Percentiles rank a stretch among this genome's conserved stretches.
Conservation (phyloP, 2,113 vertebrate species). For the Thermophis baileyi region DNA sequence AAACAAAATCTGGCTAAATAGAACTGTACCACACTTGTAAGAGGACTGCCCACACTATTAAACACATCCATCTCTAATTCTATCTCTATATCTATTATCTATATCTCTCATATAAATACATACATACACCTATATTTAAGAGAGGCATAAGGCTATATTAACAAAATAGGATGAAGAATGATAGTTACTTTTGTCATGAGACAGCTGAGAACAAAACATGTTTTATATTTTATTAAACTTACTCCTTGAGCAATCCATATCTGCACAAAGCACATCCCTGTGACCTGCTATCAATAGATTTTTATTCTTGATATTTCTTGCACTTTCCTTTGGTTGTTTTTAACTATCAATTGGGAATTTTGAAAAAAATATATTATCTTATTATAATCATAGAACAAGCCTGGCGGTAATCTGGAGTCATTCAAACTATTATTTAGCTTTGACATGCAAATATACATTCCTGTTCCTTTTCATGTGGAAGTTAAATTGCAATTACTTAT, state of each 20-base stretch:
- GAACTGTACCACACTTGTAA: background rate
- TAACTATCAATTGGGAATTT: background rate
- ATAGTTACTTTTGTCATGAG: background rate
- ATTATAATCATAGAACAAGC: background rate
- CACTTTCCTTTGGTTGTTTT: background rate
- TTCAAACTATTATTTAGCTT: background rate
- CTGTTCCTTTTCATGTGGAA: background rate
- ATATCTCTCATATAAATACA: background rate
- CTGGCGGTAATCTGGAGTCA: background rate
- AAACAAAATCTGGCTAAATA: background rate
- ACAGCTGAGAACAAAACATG: background rate
- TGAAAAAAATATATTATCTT: background rate
- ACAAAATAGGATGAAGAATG: background rate
- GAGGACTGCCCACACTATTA: background rate
- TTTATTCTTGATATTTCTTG: background rate
- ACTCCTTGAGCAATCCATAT: background rate
- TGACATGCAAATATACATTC: background rate
- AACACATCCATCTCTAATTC: background rate
- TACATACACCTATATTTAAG: background rate
- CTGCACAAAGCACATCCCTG: background rate
- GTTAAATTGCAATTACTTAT: background rate
- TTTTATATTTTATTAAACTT: background rate
- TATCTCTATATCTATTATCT: background rate
- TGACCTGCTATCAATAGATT: background rate
- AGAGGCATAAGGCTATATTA: background rate